Conservation (phyloP, 2,113 vertebrate species). For the Mobula birostris region DNA sequence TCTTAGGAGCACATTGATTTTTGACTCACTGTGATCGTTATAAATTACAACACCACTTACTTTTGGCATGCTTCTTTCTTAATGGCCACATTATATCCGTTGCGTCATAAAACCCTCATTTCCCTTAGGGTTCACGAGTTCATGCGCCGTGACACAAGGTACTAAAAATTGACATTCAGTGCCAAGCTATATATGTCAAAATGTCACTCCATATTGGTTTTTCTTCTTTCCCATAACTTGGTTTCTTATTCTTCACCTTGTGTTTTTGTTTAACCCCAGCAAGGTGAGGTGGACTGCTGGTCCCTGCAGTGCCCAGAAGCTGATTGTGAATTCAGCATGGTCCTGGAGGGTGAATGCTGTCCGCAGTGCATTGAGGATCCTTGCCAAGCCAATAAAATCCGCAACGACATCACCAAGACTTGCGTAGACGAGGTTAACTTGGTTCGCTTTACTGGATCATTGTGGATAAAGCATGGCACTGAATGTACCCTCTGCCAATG, state of each 20-base stretch:
- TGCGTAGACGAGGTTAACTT: slow-evolving; percentile 86
- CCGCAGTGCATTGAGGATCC: slow-evolving; percentile 82
- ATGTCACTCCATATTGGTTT: neutral
- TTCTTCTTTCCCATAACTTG: neutral
- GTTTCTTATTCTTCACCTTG: neutral
- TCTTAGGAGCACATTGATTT: neutral
- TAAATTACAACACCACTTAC: neutral
- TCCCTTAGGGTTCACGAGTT: neutral
- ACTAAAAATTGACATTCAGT: neutral
- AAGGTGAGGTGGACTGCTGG: slow-evolving; percentile 96
- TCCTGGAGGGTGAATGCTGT: slow-evolving; percentile 87
- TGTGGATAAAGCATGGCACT: slow-evolving; percentile 93
- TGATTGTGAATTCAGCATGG: slow-evolving; percentile 85
- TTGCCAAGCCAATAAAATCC: slow-evolving; percentile 83
- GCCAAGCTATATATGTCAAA: neutral
- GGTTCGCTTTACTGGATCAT: slow-evolving; percentile 87
- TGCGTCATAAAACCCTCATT: neutral
- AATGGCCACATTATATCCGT: neutral
- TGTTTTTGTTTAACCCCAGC: slow-evolving; percentile 53
- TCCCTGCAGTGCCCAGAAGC: slow-evolving; percentile 79
- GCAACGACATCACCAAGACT: slow-evolving; percentile 93
- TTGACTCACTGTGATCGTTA: neutral
- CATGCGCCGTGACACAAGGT: neutral
- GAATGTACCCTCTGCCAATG: slow-evolving; percentile 96
- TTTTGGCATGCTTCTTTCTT: neutral